A percentile compares a stretch with the other conserved stretches of the same genome.
These are phyloP conservation scores for Collichthys lucidus DNA, from an alignment of 2,113 vertebrate species.

Conservation along the genomic window DNA sequence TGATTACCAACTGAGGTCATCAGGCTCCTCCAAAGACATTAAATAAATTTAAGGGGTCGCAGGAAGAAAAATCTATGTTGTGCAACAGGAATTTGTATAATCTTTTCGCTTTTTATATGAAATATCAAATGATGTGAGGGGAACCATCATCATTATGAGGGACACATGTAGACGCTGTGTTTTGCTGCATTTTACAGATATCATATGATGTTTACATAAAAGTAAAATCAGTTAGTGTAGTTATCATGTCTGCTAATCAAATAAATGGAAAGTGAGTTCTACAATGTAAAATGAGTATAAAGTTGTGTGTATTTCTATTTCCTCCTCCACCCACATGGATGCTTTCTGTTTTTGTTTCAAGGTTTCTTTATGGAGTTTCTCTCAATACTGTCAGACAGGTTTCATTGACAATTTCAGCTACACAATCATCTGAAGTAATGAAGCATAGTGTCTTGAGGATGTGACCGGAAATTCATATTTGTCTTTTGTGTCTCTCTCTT, in stretches of 20 bases:
- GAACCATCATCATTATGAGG: background rate
- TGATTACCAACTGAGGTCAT: too few species aligned
- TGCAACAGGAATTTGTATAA: background rate
- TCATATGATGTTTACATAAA: background rate
- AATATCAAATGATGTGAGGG: background rate
- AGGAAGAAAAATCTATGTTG: background rate
- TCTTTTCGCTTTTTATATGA: background rate
- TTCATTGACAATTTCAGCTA: conserved; percentile 69
- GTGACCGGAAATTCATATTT: conserved; percentile 72
- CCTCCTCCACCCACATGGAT: conserved; percentile 30
- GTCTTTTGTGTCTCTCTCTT: conserved; percentile 36
- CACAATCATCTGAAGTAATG: conserved; percentile 75
- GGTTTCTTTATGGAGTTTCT: conserved; percentile 17
- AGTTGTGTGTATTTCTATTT: conserved; percentile 10
- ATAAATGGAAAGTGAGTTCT: background rate
- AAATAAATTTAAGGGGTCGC: background rate
- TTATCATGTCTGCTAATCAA: background rate
- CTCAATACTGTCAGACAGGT: conserved; percentile 37
- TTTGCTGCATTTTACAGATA: background rate
- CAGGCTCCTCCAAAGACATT: background rate
- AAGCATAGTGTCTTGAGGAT: conserved; percentile 65
- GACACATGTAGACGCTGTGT: background rate
- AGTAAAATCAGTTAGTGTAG: background rate
- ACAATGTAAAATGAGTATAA: background rate
- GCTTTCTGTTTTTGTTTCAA: conserved; percentile 23